phyloP scores from a whole-genome alignment of 2,113 vertebrate species.

The Dromiciops gliroides region DNA sequence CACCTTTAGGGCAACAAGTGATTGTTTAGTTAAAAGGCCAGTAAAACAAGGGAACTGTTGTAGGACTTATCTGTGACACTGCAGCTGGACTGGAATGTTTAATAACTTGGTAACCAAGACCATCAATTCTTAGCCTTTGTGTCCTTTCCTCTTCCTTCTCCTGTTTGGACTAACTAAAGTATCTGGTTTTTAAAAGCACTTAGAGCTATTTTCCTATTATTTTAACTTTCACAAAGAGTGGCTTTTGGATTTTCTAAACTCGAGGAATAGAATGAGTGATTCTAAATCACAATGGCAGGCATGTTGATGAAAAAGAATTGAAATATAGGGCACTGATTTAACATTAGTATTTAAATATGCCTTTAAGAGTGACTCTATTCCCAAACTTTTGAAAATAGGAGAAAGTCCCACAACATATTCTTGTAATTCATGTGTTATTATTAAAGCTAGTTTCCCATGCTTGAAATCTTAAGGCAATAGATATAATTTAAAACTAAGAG shows the following conservation, averaged over 20 bases:
- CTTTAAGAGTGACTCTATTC: constrained; percentile 41
- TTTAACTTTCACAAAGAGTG: constrained; percentile 36
- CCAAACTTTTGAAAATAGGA: not conserved
- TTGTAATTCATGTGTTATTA: not conserved
- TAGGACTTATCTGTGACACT: accelerated
- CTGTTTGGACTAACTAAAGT: constrained; percentile 6
- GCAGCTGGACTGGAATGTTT: not conserved
- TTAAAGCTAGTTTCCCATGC: not conserved
- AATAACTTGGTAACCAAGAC: not conserved
- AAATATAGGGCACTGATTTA: constrained; percentile 48
- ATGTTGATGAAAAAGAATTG: not conserved
- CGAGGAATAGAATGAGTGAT: constrained; percentile 36
- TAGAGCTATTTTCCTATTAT: constrained; percentile 66
- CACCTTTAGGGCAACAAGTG: constrained; percentile 23
- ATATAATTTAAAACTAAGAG: not conserved
- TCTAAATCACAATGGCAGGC: not conserved
- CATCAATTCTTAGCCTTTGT: constrained; percentile 48
- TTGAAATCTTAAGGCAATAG: not conserved
- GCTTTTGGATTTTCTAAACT: not conserved
- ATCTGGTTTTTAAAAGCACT: not conserved
- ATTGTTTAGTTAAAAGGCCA: constrained; percentile 63
- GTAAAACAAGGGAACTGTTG: constrained; percentile 71
- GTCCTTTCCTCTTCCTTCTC: not conserved
- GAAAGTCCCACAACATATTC: not conserved
- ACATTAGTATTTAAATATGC: not conserved